Evolutionary conservation across 1,140 invertebrate genomes (phyloP), one percentile per base, ranked within the genome.

Genomic region (Bactericera cockerelli): DNA sequence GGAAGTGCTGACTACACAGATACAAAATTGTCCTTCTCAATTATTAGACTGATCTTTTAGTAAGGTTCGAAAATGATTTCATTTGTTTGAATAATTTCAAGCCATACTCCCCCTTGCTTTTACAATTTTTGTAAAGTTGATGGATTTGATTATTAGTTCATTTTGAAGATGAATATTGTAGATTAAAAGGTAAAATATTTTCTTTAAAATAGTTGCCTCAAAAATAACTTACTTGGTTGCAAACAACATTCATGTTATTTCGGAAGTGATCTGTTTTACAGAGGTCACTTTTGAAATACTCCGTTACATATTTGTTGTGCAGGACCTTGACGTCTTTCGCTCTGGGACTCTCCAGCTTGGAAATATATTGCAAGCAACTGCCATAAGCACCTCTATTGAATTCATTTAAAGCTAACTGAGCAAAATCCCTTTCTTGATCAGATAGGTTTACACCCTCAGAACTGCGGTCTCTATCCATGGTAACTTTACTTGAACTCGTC

Each of bases 251-350:
- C 16, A 89, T 70, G 56, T 75, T 76, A 67, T 83, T 84, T 60
- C 79, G 79, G 64, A 90, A 83, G 33, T 79, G 72, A 26, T 84
- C 80, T 11, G 82, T 79, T 63, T 87, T 84, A 57, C 79, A 84
- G 59, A 83, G 75, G 28, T 85, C 79, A 63, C 75, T 79, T 63
- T 79, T 77, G 66, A 81, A 84, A 70, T 81, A 88, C 60, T 87
- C 83, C 1, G 77, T 79, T 0, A 89, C 77, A 4, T 79, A 76
- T 68, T 80, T 81, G 67, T 90, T 89, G 63, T 86, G 83, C 0
- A 77, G 69, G 14, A 87, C 77, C 68, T 87, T 87, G 0, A 78
- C 70, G 68, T 87, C 83, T 33, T 74, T 76, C 1, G 78, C 75
- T 25, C 78, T 73, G 19, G 77, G 68, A 2, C 69, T 64, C 57